Evolutionary conservation across 2,113 vertebrate species (phyloP).

Genomic region (Ondatra zibethicus): DNA sequence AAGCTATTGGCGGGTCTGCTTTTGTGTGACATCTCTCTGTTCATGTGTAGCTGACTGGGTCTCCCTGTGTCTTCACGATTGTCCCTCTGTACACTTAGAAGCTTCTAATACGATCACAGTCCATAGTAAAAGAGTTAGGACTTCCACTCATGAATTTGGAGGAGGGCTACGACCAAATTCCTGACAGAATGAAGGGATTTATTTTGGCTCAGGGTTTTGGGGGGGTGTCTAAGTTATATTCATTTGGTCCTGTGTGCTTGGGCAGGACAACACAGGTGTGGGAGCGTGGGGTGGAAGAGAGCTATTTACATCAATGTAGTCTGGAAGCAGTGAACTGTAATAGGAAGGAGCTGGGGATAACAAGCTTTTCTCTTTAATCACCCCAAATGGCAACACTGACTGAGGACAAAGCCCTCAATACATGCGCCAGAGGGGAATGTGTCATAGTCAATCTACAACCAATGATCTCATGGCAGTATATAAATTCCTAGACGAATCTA

Average conservation of each 20-base stretch:
- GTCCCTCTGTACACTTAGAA: not conserved
- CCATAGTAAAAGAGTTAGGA: not conserved
- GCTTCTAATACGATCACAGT: not conserved
- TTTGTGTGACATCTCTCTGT: not conserved
- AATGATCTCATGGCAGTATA: not conserved
- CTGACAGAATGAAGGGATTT: not conserved
- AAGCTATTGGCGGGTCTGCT: not conserved
- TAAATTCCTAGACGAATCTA: not conserved
- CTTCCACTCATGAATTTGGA: not conserved
- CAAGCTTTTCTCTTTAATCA: not conserved
- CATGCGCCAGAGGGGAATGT: not conserved
- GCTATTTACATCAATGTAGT: not conserved
- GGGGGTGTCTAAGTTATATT: not conserved
- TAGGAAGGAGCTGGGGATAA: not conserved
- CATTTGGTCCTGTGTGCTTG: not conserved
- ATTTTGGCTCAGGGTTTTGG: not conserved
- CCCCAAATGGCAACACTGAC: not conserved
- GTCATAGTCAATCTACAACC: not conserved
- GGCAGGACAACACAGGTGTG: not conserved
- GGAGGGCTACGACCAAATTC: not conserved
- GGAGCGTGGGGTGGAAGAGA: not conserved
- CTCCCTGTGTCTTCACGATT: not conserved
- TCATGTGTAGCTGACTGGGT: not conserved
- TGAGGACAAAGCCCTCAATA: not conserved
- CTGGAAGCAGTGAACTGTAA: not conserved